Evolutionary conservation across 2,888 invertebrate species (phyloP).

Genomic region (Caenorhabditis virilis): DNA sequence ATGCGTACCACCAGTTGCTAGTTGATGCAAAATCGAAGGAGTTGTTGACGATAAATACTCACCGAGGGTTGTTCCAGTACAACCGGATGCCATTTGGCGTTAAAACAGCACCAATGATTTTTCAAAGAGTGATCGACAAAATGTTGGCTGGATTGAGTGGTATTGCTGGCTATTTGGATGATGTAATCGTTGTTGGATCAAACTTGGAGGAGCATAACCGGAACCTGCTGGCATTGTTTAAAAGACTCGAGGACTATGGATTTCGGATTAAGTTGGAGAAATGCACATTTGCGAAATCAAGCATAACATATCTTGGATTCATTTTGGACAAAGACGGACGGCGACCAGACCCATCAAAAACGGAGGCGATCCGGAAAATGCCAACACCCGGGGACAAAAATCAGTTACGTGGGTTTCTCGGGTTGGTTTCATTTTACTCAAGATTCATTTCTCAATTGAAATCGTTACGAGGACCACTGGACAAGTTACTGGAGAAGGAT

Average conservation of each 20-base stretch:
- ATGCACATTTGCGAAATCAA: slow-evolving; percentile 12
- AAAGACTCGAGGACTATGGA: slow-evolving; percentile 16
- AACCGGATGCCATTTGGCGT: slow-evolving; percentile 53
- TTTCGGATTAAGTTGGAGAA: slow-evolving; percentile 15
- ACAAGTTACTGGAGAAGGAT: slow-evolving; percentile 8
- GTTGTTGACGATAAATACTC: slow-evolving; percentile 40
- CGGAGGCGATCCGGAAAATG: slow-evolving; percentile 16
- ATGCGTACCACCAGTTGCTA: slow-evolving; percentile 50
- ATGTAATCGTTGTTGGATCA: slow-evolving; percentile 32
- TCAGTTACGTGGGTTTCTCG: slow-evolving; percentile 21
- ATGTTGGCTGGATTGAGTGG: slow-evolving; percentile 35
- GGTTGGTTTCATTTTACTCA: slow-evolving; percentile 8
- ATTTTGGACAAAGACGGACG: slow-evolving; percentile 13
- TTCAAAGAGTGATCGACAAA: slow-evolving; percentile 48
- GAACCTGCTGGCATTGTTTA: slow-evolving; percentile 12
- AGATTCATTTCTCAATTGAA: neutral
- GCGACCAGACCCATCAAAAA: slow-evolving; percentile 24
- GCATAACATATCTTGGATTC: slow-evolving; percentile 28
- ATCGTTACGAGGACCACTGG: neutral
- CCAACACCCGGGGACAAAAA: slow-evolving; percentile 10
- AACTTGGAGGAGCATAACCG: slow-evolving; percentile 18
- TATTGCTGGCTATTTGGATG: slow-evolving; percentile 33
- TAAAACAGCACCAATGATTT: slow-evolving; percentile 48
- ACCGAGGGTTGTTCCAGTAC: slow-evolving; percentile 46
- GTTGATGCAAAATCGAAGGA: slow-evolving; percentile 36